These are phyloP conservation scores for Camponotus vicinus DNA, from an alignment of 1,140 invertebrate species.

Conservation along the genomic window DNA sequence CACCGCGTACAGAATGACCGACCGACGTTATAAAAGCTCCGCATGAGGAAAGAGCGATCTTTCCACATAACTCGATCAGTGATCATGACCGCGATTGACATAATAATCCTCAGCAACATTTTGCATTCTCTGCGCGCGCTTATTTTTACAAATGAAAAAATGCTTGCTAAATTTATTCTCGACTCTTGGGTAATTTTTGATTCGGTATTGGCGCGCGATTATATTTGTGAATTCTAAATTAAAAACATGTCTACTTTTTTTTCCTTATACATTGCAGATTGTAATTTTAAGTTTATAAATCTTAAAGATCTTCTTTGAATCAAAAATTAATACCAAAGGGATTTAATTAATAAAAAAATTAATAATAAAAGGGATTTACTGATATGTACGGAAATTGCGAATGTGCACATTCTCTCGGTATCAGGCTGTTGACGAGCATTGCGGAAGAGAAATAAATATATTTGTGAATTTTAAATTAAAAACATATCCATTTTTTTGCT, in stretches of 20 bases:
- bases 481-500: not conserved
- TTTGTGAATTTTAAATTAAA: not conserved
- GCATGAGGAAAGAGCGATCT: conserved; percentile 10
- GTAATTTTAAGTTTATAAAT: not conserved
- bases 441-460: not conserved
- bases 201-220: not conserved
- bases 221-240: not conserved
- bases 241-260: not conserved
- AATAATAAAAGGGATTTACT: not conserved
- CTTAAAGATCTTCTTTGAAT: not conserved
- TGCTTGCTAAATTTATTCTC: not conserved
- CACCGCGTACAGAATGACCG: conserved; percentile 66
- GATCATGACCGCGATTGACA: not conserved
- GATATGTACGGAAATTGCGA: not conserved
- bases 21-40: conserved; percentile 57
- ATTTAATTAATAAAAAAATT: not conserved
- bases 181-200: not conserved
- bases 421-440: not conserved
- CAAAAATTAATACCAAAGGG: not conserved
- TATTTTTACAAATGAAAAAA: not conserved
- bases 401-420: not conserved
- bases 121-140: not conserved
- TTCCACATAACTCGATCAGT: not conserved
- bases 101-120: no score
- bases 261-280: not conserved